Evolutionary conservation across 2,888 invertebrate genomes (phyloP), one percentile per base, ranked within the genome.

Genomic region (Gymnocheta viridis): DNA sequence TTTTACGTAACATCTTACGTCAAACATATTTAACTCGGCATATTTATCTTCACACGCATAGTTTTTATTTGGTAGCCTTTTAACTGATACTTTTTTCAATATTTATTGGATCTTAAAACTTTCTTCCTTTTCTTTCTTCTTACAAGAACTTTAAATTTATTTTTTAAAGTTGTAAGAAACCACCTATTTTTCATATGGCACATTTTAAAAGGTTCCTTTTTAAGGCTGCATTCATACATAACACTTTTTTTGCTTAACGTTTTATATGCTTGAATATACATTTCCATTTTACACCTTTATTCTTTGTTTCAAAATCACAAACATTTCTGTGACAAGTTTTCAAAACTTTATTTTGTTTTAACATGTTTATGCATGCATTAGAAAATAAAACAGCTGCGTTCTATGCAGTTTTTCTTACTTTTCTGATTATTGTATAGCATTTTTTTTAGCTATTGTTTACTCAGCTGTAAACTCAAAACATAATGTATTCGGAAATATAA

Each of bases 311-410:
- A n/a, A 51, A 51, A 51, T 49, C n/a, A n/a, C 32, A 35, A 49
- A 72, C 72, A 35, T n/a, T 22, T 72, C 24, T 17, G 12, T 62
- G 14, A 62, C 60, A 38, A 62, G 49, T 62, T 62, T 62, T 22
- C 24, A 35, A 56, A 22, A 4, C 3, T 38, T 2, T 38, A 12
- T 9, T 5, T 38, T 38, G 58, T 32, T 73, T 6, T 22, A 60
- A 38, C 62, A 64, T 74, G 51, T 74, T 54, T 74, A 35, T 64
- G 54, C 62, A 54, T 64, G 41, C 38, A 54, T 51, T 73, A 38
- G 14, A 29, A 54, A 74, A 19, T 49, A 6, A 64, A 64, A 38
- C 14, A 27, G 5, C 47, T 47, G 47, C 9, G 27, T 32, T 35
- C 17, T 38, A 17, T 32, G 27, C 14, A 24, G n/a, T 27, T 17